A percentile compares a stretch with the other conserved stretches of the same genome.
These are phyloP conservation scores for Ciona savignyi DNA, from an alignment of 23 tunicate genomes.

Conservation along the genomic window DNA sequence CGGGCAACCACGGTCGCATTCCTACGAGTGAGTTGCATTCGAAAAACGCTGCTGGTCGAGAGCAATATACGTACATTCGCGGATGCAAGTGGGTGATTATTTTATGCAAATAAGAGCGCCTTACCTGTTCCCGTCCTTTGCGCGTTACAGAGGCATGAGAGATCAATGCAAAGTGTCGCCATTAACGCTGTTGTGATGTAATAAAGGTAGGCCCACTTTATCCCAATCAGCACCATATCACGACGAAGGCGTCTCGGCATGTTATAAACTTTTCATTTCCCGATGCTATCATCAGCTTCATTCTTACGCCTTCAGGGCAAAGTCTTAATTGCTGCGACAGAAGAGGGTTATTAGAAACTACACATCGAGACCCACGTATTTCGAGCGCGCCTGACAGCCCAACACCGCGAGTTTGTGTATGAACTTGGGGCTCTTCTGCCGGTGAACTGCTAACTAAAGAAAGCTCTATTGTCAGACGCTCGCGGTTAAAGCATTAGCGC, in stretches of 20 bases:
- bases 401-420: not conserved
- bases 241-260: not conserved
- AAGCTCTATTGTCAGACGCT: not conserved
- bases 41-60: too few species aligned
- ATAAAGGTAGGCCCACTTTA: slow-evolving; percentile 1
- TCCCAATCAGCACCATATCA: slow-evolving; percentile 1
- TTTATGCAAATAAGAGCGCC: not conserved
- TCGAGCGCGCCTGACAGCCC: not conserved
- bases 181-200: not conserved
- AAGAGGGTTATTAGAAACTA: not conserved
- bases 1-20: too few species aligned
- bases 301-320: slow-evolving; percentile 1
- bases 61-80: too few species aligned
- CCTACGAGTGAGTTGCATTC: too few species aligned
- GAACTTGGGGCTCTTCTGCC: not conserved
- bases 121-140: not conserved
- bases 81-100: not conserved
- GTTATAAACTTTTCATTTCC: not conserved
- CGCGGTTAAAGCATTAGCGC: not conserved
- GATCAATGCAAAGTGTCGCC: not conserved
- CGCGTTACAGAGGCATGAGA: not conserved
- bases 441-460: not conserved
- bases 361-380: not conserved
- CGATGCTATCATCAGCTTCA: not conserved
- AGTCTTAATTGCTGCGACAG: not conserved